Conservation (phyloP, 2,888 invertebrate species). For the Phyllotreta cruciferae region DNA sequence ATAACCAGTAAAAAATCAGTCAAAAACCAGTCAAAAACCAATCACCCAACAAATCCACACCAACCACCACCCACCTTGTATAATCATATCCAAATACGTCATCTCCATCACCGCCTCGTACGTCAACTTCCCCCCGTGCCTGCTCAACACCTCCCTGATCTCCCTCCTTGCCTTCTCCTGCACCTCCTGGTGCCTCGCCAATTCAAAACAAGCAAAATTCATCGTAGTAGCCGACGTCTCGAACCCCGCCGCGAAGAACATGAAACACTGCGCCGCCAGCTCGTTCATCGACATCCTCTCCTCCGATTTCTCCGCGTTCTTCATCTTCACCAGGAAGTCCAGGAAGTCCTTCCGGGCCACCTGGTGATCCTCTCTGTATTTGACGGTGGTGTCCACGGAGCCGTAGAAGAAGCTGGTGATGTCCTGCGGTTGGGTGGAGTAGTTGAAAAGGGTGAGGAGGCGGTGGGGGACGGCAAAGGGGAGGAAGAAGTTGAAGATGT, state of each 20-base stretch:
- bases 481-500: not conserved
- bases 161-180: not conserved
- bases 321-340: slow-evolving; percentile 3
- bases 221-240: not conserved
- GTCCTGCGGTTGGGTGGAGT: too few species aligned
- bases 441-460: too few species aligned
- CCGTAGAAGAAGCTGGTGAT: too few species aligned
- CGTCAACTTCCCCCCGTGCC: not conserved
- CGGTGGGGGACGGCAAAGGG: too few species aligned
- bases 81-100: slow-evolving; percentile 4
- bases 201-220: not conserved
- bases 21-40: too few species aligned
- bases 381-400: too few species aligned
- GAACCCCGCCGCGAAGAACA: slow-evolving; percentile 1
- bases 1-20: too few species aligned
- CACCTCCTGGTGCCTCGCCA: not conserved
- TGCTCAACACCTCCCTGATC: not conserved
- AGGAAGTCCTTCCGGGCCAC: slow-evolving; percentile 2
- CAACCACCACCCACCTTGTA: too few species aligned
- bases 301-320: not conserved
- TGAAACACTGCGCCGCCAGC: slow-evolving; percentile 2
- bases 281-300: not conserved
- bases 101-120: slow-evolving; percentile 4
- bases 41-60: too few species aligned
- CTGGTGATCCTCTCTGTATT: too few species aligned